Conservation (phyloP, 64 coral and sea anemone species). For the Anthopleura sola region DNA sequence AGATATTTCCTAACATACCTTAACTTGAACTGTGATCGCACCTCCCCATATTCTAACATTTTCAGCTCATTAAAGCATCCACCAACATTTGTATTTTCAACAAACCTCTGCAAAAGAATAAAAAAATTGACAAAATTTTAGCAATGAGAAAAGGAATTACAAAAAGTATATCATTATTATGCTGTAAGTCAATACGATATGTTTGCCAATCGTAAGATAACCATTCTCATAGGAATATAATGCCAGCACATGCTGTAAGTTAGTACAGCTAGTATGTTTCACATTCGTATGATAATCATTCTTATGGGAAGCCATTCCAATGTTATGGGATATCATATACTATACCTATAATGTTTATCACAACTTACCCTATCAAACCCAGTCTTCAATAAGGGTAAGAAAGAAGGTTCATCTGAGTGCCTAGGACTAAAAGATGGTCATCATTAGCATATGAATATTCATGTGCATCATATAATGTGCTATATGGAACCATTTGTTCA, state of each 20-base stretch:
- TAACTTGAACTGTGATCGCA: constrained; percentile 80
- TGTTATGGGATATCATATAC: background rate
- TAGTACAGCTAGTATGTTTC: too few relatives aligned
- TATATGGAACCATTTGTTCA: too few relatives aligned
- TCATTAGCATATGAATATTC: background rate
- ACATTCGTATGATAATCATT: too few relatives aligned
- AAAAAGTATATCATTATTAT: too few relatives aligned
- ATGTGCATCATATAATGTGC: background rate
- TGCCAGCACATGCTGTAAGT: too few relatives aligned
- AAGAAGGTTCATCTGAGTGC: constrained; percentile 61
- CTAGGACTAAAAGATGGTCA: constrained; percentile 54
- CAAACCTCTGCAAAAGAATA: constrained; percentile 68
- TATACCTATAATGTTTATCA: background rate
- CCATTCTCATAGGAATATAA: too few relatives aligned
- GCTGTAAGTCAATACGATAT: too few relatives aligned
- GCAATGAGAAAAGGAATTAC: background rate
- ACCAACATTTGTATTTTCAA: constrained; percentile 92
- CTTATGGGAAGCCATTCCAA: too few relatives aligned
- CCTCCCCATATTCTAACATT: constrained; percentile 94
- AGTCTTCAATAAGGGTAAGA: constrained; percentile 80
- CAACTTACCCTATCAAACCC: constrained; percentile 93
- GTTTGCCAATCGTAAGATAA: too few relatives aligned
- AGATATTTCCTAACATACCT: constrained; percentile 26
- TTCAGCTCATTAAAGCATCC: constrained; percentile 89
- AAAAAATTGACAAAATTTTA: background rate